These are phyloP conservation scores for Melinaea menophilus DNA, from an alignment of 2,888 invertebrate species.

Conservation along the genomic window DNA sequence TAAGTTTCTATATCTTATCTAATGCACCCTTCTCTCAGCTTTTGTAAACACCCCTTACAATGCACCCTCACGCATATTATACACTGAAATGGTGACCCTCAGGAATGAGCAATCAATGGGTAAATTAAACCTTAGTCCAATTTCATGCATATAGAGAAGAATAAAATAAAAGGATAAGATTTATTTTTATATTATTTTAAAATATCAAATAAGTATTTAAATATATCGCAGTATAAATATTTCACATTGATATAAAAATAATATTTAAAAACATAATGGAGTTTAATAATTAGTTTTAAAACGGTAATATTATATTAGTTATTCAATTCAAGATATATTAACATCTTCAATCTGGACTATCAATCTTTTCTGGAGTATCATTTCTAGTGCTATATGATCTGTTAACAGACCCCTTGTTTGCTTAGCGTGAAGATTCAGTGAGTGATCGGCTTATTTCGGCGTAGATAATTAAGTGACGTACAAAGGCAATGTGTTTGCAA, in stretches of 20 bases:
- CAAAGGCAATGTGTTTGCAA: constrained; percentile 45
- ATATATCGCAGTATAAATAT: background rate
- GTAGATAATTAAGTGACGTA: constrained; percentile 63
- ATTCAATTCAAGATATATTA: background rate
- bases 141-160: constrained; percentile 20
- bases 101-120: constrained; percentile 74
- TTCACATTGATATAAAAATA: background rate
- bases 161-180: constrained; percentile 29
- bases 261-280: background rate
- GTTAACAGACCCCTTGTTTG: constrained; percentile 53
- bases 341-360: constrained; percentile 7
- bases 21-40: constrained; percentile 60
- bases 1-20: constrained; percentile 50
- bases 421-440: constrained; percentile 65
- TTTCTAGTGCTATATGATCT: constrained; percentile 36
- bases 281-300: background rate
- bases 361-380: constrained; percentile 19
- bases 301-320: background rate
- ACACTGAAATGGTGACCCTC: constrained; percentile 52
- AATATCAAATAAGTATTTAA: background rate
- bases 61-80: constrained; percentile 51
- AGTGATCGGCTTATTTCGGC: constrained; percentile 74
- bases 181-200: background rate
- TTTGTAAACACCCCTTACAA: constrained; percentile 49
- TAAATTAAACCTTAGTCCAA: constrained; percentile 62